Percentiles rank a stretch among this genome's conserved stretches.
Conservation (phyloP, 2,888 invertebrate genomes). For the Trichogramma dendrolimi region DNA sequence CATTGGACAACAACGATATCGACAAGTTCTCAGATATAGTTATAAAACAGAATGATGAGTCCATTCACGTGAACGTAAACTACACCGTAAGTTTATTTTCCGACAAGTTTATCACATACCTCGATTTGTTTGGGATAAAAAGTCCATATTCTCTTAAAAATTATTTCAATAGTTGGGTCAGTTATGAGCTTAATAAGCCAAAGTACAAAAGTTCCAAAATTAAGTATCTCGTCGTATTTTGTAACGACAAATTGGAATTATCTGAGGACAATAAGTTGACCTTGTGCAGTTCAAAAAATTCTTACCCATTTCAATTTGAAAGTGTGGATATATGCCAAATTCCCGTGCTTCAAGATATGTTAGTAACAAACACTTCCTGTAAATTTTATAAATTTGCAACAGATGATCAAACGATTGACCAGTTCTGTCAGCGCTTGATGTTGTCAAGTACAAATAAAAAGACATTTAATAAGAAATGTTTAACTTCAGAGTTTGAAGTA, state of each 20-base stretch:
- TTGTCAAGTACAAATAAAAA: conserved; percentile 34
- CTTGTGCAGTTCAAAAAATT: background rate
- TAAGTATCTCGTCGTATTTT: background rate
- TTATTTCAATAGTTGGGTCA: conserved; percentile 36
- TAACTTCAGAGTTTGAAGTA: conserved; percentile 25
- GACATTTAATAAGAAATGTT: conserved; percentile 31
- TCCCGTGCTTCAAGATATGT: conserved; percentile 15
- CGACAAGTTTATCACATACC: conserved; percentile 33
- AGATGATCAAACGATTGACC: conserved; percentile 33
- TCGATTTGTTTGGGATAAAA: conserved; percentile 32
- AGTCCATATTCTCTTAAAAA: conserved; percentile 31
- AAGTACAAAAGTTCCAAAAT: conserved; percentile 26
- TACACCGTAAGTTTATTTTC: conserved; percentile 33
- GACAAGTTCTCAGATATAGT: conserved; percentile 29
- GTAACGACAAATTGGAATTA: no score
- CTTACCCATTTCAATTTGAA: conserved; percentile 19
- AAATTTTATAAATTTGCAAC: conserved; percentile 33
- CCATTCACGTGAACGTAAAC: conserved; percentile 35
- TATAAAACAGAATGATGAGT: conserved; percentile 32
- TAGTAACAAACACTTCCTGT: background rate
- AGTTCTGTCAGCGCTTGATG: conserved; percentile 35
- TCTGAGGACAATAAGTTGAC: no score
- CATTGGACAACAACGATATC: conserved; percentile 33
- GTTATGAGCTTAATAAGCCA: conserved; percentile 26
- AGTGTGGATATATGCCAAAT: conserved; percentile 1